Evolutionary conservation across 2,888 invertebrate species (phyloP).

Genomic region (Clepsis dumicolana): DNA sequence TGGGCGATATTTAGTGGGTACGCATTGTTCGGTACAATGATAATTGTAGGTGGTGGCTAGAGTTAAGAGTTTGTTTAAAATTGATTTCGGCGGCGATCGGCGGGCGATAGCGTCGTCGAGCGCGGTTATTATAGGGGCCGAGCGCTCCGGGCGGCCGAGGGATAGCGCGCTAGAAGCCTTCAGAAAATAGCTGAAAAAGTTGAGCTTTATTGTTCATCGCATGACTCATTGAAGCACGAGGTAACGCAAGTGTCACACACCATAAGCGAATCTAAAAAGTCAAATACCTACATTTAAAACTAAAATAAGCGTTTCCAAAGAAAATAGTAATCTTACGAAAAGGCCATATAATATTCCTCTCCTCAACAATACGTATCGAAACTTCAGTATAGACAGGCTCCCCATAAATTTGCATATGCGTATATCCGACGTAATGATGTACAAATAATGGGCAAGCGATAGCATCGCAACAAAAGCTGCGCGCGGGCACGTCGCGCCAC

Average conservation of each 20-base stretch:
- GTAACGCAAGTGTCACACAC: background rate
- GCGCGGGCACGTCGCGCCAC: conserved; percentile 47
- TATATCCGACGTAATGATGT: conserved; percentile 57
- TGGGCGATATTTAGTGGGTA: conserved; percentile 69
- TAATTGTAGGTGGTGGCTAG: conserved; percentile 83
- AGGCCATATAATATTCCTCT: background rate
- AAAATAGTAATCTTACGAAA: background rate
- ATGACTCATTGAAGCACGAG: background rate
- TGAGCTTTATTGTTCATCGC: background rate
- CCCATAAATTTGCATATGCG: conserved; percentile 52
- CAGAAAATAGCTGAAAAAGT: background rate
- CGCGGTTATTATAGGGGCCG: conserved; percentile 70
- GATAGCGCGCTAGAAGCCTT: conserved; percentile 22
- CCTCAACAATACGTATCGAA: conserved; percentile 25
- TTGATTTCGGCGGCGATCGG: conserved; percentile 82
- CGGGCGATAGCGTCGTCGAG: conserved; percentile 72
- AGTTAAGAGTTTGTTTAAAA: conserved; percentile 85
- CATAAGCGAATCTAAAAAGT: background rate
- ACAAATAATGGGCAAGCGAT: conserved; percentile 58
- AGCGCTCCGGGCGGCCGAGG: conserved; percentile 53
- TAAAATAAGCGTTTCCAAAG: background rate
- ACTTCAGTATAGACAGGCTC: conserved; percentile 43
- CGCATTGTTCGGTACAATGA: conserved; percentile 76
- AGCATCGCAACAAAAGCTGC: conserved; percentile 53
- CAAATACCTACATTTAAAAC: background rate